Conservation (phyloP, 2,797 vertebrate species). For the Huso huso region DNA sequence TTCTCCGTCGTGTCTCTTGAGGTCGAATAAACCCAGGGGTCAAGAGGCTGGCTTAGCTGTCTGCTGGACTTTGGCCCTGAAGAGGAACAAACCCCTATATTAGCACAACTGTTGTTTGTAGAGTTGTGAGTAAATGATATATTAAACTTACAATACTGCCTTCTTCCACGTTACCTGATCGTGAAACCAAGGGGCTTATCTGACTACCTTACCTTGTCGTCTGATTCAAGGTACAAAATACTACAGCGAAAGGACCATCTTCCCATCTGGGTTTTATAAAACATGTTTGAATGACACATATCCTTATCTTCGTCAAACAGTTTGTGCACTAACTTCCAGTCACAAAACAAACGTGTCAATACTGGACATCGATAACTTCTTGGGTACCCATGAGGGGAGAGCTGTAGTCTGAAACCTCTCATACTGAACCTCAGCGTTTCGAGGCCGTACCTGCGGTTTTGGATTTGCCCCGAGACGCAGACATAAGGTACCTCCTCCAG, state of each 20-base stretch:
- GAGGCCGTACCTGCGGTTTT: not conserved
- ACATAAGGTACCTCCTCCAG: not conserved
- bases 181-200: no score
- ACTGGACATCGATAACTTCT: not conserved
- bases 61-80: no score
- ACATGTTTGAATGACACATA: slow-evolving; percentile 18
- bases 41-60: no score
- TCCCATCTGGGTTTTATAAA: not conserved
- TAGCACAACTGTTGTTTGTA: no score
- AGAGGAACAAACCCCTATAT: no score
- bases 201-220: not conserved
- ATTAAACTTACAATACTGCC: not conserved
- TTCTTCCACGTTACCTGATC: no score
- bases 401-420: not conserved
- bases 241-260: no score
- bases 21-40: no score
- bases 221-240: not conserved
- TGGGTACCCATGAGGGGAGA: not conserved
- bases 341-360: not conserved
- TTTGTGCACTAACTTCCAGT: not conserved
- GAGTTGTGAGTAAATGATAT: no score
- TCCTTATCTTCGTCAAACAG: not conserved
- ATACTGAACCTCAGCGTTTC: not conserved
- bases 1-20: no score
- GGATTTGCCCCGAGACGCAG: not conserved